Conservation (phyloP, 2,888 invertebrate species). For the Cosmia trapezina region DNA sequence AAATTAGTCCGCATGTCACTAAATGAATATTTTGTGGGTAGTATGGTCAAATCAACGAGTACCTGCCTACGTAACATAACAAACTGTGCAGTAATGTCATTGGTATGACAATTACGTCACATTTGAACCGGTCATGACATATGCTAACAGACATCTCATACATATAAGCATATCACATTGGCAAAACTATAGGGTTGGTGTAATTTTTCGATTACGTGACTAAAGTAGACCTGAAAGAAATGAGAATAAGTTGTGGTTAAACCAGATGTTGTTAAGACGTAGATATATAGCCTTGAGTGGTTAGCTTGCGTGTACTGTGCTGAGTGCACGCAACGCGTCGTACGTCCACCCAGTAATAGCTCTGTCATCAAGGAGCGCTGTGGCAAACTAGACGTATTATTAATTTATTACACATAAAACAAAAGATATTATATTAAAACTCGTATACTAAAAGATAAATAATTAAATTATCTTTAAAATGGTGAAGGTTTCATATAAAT, state of each 20-base stretch:
- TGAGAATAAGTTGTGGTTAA: neutral
- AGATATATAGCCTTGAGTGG: too few relatives aligned
- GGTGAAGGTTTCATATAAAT: too few relatives aligned
- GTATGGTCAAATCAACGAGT: constrained; percentile 29
- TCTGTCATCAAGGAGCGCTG: too few relatives aligned
- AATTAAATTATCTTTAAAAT: too few relatives aligned
- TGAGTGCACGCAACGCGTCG: too few relatives aligned
- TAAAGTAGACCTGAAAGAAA: neutral
- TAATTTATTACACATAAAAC: too few relatives aligned
- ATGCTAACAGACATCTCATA: neutral
- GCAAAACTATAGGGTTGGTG: neutral
- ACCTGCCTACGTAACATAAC: neutral
- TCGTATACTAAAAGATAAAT: too few relatives aligned
- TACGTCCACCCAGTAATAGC: too few relatives aligned
- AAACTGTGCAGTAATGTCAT: constrained; percentile 13
- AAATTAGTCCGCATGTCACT: constrained; percentile 35
- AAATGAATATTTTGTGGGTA: constrained; percentile 42
- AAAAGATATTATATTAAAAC: too few relatives aligned
- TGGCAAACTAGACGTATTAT: too few relatives aligned
- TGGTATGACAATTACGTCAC: constrained; percentile 40
- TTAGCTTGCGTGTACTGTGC: too few relatives aligned
- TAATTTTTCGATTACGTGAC: neutral
- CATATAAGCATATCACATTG: neutral
- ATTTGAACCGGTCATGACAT: constrained; percentile 30
- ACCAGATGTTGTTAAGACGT: neutral